Evolutionary conservation across 2,797 vertebrate genomes (phyloP), one percentile per base, ranked within the genome.

Genomic region (Chrosomus eos): DNA sequence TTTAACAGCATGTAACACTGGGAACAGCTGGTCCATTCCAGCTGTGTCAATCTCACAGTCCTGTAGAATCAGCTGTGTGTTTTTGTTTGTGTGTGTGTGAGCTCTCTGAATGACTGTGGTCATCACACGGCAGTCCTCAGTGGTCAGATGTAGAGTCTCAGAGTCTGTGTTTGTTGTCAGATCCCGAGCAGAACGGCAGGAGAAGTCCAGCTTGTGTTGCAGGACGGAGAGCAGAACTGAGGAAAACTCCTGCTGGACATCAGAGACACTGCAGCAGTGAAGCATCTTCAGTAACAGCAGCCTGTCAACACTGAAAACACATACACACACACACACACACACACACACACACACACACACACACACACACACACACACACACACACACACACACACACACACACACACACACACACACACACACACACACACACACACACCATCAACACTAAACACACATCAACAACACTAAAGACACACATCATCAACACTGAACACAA

Each of bases 31-130:
- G 14, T 92, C 85, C 85, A 92, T 81, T 51, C 89, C 83, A 36
- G 87, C 80, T 53, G 90, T 88, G 48, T 89, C 73, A 71, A 92
- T 81, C 83, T 91, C 86, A 88, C 92, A 92, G 90, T 91, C 89
- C 55, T 48, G 28, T 11, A 92, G 88, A 85, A 87, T 64, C 8
- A 93, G 88, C 13, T 75, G 80, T 83, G 84, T 83, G 19, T 81
- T 58, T 75, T 53, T 81, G 88, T 79, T 19, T 55, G 43, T 58
- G n/a, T 81, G 67, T 85, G 53, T 4, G 53, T 3, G 64, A 85
- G 31, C 73, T 77, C 23, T 90, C 86, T 90, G 87, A 71, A 90
- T 72, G 66, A 73, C 80, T 48, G 36, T 76, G 77, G 51, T 74
- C 60, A 81, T 77, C 68, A 80, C 85, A 58, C 43, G 62, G 58